Base-by-base conservation (phyloP, 1,140 invertebrate species). In the Papilio machaon region DNA sequence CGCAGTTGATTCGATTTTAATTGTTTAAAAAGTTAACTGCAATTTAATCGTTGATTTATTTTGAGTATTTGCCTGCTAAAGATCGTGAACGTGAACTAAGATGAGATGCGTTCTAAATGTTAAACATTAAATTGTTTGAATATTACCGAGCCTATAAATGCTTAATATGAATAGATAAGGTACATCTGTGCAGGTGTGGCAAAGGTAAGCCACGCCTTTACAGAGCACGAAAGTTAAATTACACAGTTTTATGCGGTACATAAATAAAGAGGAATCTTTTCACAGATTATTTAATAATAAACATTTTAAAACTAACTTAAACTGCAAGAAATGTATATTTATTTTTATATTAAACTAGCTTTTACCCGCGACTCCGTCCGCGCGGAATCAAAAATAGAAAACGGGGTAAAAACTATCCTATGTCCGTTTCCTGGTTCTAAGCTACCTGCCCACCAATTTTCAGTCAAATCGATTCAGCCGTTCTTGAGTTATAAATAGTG, bases 111-210 rank as follows among this genome's bases (percentile, higher is more conserved):
- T 13, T 67, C 35, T 67, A 67, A 67, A 67, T 67, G 30, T 67
- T 38, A 35, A 67, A 67, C 64, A 35, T 67, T 15, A 19, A 15
- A 54, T 54, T 54, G 17, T 4, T 60, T 35, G 11, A 38, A 67
- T 67, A 67, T 13, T 35, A 35, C 64, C 64, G 64, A 67, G 64
- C 64, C 64, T 67, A 67, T 67, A 67, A 67, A 67, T 35, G 11
- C 11, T 30, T 35, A 13, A 67, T 67, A 67, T 35, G 64, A 11
- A 67, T 30, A 17, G 30, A 67, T 67, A 17, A 38, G 30, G 23
- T 15, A 30, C 64, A 67, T 67, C 64, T 35, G 30, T 30, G 64
- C 30, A 67, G 64, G 23, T 67, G 64, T 67, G 64, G 64, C 30
- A 67, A 30, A 5, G n/a, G 13, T 13, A 11, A 35, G 60, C 23